Conservation (phyloP, 2,113 vertebrate genomes). For the Eulemur macaco region DNA sequence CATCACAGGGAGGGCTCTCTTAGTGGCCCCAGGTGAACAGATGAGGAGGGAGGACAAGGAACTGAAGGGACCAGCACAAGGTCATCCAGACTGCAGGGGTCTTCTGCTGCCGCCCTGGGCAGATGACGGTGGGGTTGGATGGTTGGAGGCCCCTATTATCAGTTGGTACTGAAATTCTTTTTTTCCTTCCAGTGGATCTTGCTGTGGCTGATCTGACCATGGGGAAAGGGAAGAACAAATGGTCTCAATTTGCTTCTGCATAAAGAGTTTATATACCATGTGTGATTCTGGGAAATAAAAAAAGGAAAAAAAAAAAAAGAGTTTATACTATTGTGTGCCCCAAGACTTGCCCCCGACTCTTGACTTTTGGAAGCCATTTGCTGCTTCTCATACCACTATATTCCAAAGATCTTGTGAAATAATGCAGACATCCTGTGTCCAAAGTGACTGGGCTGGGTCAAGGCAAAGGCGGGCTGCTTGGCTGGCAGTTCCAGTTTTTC, state of each 20-base stretch:
- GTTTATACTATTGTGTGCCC: background rate
- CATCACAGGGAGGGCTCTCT: background rate
- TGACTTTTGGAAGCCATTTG: background rate
- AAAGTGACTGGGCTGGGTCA: background rate
- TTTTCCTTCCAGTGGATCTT: background rate
- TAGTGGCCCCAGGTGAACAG: background rate
- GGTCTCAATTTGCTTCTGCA: background rate
- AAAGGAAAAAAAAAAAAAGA: background rate
- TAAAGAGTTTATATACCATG: background rate
- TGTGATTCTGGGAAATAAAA: no score
- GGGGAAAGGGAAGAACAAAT: background rate
- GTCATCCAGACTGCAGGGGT: background rate
- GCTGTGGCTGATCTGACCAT: background rate
- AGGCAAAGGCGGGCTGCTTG: background rate
- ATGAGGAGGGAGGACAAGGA: background rate
- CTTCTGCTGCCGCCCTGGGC: background rate
- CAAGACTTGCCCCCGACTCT: background rate
- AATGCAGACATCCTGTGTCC: background rate
- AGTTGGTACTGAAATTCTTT: background rate
- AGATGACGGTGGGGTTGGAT: rapidly evolving
- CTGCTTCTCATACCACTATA: background rate
- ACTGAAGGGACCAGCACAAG: background rate
- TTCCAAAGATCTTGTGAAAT: background rate
- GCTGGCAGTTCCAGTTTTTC: background rate
- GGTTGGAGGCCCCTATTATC: rapidly evolving